phyloP scores from a whole-genome alignment of 2,888 invertebrate species.

The Andrena haemorrhoa region DNA sequence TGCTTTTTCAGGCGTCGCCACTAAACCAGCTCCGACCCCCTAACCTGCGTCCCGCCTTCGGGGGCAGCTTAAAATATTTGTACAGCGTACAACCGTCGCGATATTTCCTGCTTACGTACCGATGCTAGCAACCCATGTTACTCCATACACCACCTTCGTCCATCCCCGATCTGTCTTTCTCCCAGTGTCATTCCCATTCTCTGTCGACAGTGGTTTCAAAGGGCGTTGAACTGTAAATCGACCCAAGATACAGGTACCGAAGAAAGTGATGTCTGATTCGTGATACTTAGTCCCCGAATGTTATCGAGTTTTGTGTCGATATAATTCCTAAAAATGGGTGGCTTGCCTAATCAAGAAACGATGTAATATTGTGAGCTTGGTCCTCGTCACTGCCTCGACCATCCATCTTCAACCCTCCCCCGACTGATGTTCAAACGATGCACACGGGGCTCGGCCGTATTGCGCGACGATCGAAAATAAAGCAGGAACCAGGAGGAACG shows the following conservation, averaged over 20 bases:
- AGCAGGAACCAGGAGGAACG: conserved; percentile 15
- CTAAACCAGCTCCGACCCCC: conserved; percentile 59
- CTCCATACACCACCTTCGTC: background rate
- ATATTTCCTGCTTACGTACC: conserved; percentile 68
- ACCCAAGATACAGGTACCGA: background rate
- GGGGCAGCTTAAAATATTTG: conserved; percentile 73
- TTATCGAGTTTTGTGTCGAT: no score
- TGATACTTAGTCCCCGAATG: no score
- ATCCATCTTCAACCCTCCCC: no score
- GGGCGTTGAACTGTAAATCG: no score
- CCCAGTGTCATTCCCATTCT: conserved; percentile 6
- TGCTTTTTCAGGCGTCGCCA: conserved; percentile 73
- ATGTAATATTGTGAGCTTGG: no score
- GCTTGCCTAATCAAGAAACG: no score
- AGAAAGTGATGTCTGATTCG: background rate
- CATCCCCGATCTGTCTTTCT: conserved; percentile 18
- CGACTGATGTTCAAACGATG: no score
- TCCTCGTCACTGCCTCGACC: no score
- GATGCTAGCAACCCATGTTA: conserved; percentile 33
- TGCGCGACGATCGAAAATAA: conserved; percentile 8
- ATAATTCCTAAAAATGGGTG: no score
- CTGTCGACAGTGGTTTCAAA: background rate
- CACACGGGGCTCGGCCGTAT: no score
- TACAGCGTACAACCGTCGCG: conserved; percentile 63
- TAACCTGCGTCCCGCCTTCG: conserved; percentile 48